Percentiles rank a stretch among this genome's conserved stretches.
phyloP scores from a whole-genome alignment of 2,113 vertebrate species.

The Axis porcinus region DNA sequence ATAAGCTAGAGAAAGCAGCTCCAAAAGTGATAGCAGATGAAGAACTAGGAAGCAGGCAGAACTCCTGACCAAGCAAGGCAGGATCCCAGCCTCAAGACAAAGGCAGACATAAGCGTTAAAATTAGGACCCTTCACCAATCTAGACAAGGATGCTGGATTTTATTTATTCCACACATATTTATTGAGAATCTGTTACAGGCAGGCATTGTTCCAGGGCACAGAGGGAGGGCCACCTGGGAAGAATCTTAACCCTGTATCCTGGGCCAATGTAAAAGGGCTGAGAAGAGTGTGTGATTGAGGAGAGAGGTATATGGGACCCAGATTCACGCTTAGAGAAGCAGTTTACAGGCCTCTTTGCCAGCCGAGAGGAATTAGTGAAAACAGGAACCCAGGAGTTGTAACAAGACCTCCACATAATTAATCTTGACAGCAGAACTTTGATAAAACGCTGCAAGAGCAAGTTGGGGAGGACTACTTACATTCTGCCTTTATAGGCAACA shows the following conservation, averaged over 20 bases:
- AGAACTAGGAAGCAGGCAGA: background rate
- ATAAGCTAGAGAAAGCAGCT: background rate
- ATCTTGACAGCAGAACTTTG: background rate
- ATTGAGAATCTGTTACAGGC: background rate
- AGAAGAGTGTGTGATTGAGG: background rate
- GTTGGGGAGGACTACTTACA: background rate
- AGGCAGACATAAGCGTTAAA: background rate
- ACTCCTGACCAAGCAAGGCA: background rate
- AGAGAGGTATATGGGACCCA: background rate
- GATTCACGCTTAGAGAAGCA: background rate
- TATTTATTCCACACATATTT: background rate
- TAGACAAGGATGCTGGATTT: background rate
- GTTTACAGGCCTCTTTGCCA: background rate
- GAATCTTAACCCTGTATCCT: background rate
- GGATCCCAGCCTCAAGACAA: background rate
- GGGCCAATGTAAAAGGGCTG: background rate
- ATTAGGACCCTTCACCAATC: background rate
- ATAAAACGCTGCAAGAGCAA: background rate
- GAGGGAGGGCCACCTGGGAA: background rate
- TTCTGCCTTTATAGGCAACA: background rate
- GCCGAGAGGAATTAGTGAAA: background rate
- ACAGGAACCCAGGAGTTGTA: background rate
- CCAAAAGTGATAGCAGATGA: background rate
- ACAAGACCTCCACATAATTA: background rate
- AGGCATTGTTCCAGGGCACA: background rate